phyloP scores from a whole-genome alignment of 2,113 vertebrate genomes.

The Clarias gariepinus region DNA sequence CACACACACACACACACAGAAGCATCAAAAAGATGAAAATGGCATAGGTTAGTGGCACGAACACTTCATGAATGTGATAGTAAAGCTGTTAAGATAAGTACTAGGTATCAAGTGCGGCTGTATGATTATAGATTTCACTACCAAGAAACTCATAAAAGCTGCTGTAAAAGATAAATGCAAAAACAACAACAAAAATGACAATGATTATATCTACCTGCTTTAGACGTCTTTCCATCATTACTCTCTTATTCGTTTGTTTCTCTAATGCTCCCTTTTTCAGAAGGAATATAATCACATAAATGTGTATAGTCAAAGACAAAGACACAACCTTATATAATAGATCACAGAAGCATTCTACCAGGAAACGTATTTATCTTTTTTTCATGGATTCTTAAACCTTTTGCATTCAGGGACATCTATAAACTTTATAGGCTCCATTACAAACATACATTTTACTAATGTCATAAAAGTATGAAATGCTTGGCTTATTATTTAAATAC shows the following conservation, averaged over 20 bases:
- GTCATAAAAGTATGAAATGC: neutral
- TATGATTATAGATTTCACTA: conserved; percentile 25
- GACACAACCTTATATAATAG: neutral
- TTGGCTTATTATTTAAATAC: neutral
- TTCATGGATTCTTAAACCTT: neutral
- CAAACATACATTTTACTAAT: neutral
- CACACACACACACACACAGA: conserved; percentile 12
- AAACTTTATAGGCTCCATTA: neutral
- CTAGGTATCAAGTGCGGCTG: neutral
- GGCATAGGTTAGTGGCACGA: conserved; percentile 7
- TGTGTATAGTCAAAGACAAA: neutral
- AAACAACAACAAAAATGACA: neutral
- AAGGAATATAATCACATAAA: neutral
- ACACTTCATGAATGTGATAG: conserved; percentile 2
- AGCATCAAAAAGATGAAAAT: conserved; percentile 7
- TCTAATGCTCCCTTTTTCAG: neutral
- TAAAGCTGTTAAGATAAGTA: conserved; percentile 25
- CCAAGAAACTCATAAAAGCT: conserved; percentile 21
- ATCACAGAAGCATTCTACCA: neutral
- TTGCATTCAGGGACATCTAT: neutral
- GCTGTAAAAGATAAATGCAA: conserved; percentile 8
- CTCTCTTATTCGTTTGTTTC: neutral
- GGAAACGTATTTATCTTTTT: neutral
- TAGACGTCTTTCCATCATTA: neutral
- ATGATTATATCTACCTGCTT: conserved; percentile 7